Percentiles rank a stretch among this genome's conserved stretches.
Conservation (phyloP, 2,797 vertebrate species). For the Lepus townsendii region DNA sequence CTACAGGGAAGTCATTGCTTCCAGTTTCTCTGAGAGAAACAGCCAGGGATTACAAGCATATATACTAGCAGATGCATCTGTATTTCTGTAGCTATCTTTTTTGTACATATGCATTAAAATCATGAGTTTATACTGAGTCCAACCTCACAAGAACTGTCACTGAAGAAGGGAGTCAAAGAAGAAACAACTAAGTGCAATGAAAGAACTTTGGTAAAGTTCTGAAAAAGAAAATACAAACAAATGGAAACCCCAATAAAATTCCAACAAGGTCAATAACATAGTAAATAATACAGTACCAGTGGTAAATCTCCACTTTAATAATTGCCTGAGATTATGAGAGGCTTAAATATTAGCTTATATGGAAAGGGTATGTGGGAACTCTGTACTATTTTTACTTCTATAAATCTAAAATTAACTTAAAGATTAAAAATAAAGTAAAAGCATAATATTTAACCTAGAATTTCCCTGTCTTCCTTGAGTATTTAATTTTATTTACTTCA, state of each 20-base stretch:
- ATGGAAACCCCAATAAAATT: not conserved
- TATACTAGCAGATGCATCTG: not conserved
- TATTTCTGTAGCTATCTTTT: not conserved
- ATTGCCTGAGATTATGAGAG: not conserved
- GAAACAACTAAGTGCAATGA: not conserved
- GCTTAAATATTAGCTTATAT: not conserved
- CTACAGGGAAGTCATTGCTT: not conserved
- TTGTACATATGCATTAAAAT: not conserved
- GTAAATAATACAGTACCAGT: not conserved
- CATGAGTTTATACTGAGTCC: not conserved
- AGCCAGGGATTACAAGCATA: not conserved
- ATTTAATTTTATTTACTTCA: not conserved
- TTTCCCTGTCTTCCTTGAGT: not conserved
- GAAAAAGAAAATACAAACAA: not conserved
- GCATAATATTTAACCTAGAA: not conserved
- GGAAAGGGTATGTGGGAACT: not conserved
- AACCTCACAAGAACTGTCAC: not conserved
- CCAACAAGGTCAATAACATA: not conserved
- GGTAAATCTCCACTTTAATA: not conserved
- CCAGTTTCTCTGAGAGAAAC: not conserved
- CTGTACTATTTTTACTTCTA: not conserved
- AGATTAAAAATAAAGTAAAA: not conserved
- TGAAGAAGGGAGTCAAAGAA: not conserved
- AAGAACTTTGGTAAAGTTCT: not conserved
- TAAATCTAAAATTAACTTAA: constrained; percentile 24